Conservation (phyloP, 2,888 invertebrate genomes). For the Drosophila merina region DNA sequence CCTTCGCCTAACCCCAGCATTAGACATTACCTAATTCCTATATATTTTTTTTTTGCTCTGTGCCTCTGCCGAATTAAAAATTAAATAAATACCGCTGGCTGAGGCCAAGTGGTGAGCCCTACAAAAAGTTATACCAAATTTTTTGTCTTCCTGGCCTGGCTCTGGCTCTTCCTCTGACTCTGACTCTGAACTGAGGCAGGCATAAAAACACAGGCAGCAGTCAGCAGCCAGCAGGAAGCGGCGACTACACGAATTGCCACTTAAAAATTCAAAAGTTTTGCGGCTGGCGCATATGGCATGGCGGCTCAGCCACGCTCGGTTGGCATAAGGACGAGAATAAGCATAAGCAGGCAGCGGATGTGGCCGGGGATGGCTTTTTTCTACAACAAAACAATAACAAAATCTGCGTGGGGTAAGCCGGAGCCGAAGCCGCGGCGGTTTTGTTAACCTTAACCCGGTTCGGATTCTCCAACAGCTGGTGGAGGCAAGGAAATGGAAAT, state of each 20-base stretch:
- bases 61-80: conserved; percentile 49
- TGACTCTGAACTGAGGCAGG: conserved; percentile 10
- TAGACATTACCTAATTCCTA: neutral
- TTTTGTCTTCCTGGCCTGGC: conserved; percentile 16
- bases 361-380: conserved; percentile 23
- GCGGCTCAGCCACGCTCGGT: conserved; percentile 17
- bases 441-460: conserved; percentile 68
- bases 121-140: conserved; percentile 36
- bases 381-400: conserved; percentile 57
- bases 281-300: conserved; percentile 70
- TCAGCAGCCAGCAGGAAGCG: conserved; percentile 50
- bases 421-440: conserved; percentile 47
- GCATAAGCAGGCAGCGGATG: conserved; percentile 43
- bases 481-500: neutral
- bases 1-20: neutral
- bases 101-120: conserved; percentile 46
- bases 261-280: conserved; percentile 78
- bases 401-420: conserved; percentile 63
- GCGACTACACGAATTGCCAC: conserved; percentile 76
- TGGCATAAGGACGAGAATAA: conserved; percentile 25
- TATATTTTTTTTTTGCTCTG: conserved; percentile 7
- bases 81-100: conserved; percentile 56
- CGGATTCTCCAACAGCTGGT: conserved; percentile 36
- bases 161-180: neutral
- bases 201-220: neutral